A percentile compares a stretch with the other conserved stretches of the same genome.
Evolutionary conservation across 2,113 vertebrate genomes (phyloP).

Genomic region (Chascanopsetta lugubris): DNA sequence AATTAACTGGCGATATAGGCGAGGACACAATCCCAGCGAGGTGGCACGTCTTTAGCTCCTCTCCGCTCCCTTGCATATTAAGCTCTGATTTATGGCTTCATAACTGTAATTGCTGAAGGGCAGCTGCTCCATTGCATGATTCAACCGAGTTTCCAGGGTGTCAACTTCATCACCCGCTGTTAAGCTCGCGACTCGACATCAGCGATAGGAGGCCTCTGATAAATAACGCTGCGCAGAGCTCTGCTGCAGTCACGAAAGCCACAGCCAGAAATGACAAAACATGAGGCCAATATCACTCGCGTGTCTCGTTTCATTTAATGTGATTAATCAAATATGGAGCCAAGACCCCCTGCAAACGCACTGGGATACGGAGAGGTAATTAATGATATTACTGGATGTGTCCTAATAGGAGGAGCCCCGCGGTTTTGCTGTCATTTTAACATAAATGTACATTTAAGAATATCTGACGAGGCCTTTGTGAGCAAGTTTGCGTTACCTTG

Average conservation of each 20-base stretch:
- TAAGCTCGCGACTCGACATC: constrained; percentile 62
- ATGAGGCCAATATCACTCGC: constrained; percentile 23
- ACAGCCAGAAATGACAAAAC: constrained; percentile 39
- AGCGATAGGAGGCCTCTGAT: constrained; percentile 60
- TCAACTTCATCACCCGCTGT: constrained; percentile 75
- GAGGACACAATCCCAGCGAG: constrained; percentile 39
- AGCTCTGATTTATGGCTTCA: constrained; percentile 79
- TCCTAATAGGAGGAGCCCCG: constrained; percentile 53
- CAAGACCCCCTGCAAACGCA: constrained; percentile 39
- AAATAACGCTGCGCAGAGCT: constrained; percentile 53
- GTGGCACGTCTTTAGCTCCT: constrained; percentile 54
- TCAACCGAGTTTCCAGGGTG: constrained; percentile 63
- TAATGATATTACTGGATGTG: constrained; percentile 64
- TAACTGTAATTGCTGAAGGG: constrained; percentile 77
- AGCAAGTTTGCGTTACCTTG: constrained; percentile 42
- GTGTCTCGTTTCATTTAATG: constrained; percentile 23
- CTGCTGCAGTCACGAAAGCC: constrained; percentile 31
- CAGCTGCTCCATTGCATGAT: constrained; percentile 70
- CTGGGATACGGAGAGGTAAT: constrained; percentile 65
- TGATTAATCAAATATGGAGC: constrained; percentile 49
- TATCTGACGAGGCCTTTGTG: constrained; percentile 60
- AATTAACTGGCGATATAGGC: constrained; percentile 38
- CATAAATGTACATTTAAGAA: constrained; percentile 61
- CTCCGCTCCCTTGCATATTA: constrained; percentile 63
- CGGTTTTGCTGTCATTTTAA: constrained; percentile 43